Evolutionary conservation across 1,140 invertebrate genomes (phyloP), one percentile per base, ranked within the genome.

Genomic region (Oryzaephilus surinamensis): DNA sequence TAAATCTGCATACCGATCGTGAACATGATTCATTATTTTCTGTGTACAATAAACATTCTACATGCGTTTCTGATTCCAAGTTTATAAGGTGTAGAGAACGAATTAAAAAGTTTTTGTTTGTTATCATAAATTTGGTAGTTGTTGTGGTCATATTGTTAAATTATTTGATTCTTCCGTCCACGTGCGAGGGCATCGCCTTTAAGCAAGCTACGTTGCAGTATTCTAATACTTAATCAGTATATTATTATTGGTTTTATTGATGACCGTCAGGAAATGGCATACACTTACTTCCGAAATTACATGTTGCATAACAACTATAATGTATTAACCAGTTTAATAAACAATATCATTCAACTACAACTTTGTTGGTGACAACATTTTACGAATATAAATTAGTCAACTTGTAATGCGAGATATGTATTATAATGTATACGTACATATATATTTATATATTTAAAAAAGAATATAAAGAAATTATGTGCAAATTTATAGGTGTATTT

Each of bases 1-100:
- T 52, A 52, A 52, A 52, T 52, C 44, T 52, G 47, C 47, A 52
- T 52, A 47, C 44, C 32, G 36, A 39, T 46, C 47, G 50, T 49
- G 46, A 41, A 15, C 47, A 50, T 52, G 50, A 48, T 30, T 52
- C 50, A 45, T 30, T 32, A 38, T 39, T 52, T n/a, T n/a, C n/a
- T n/a, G n/a, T n/a, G n/a, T n/a, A n/a, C n/a, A 52, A 52, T 52
- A 52, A 47, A 43, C 50, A 43, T 52, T 52, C 47, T 29, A 47
- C 44, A 40, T 46, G 43, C 37, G 37, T 32, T 34, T 36, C n/a
- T n/a, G n/a, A n/a, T n/a, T n/a, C n/a, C n/a, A n/a, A n/a, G n/a
- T n/a, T n/a, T 41, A 39, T 45, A 49, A 49, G 43, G 43, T 40
- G 32, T 46, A 46, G 38, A 39, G n/a, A n/a, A n/a, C n/a, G n/a